A percentile compares a stretch with the other conserved stretches of the same genome.
phyloP scores from a whole-genome alignment of 2,797 vertebrate species.

The Dendrocincla fuliginosa region DNA sequence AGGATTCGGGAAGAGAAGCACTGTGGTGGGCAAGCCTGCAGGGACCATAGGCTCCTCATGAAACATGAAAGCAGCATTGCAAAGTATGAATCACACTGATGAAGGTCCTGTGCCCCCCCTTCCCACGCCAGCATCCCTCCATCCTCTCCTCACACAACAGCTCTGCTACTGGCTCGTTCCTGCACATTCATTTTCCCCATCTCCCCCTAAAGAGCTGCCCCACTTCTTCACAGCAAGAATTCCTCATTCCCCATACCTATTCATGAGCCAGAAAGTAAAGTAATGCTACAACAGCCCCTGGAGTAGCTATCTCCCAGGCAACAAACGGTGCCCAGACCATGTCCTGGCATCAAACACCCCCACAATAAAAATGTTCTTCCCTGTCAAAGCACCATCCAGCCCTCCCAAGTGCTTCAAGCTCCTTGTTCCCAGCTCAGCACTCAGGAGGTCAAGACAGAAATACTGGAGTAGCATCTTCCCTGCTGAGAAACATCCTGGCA shows the following conservation, averaged over 20 bases:
- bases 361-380: background rate
- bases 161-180: background rate
- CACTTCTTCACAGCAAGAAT: background rate
- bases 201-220: background rate
- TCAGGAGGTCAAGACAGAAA: slow-evolving; percentile 10
- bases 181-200: rapidly evolving
- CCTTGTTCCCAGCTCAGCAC: slow-evolving; percentile 10
- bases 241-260: rapidly evolving
- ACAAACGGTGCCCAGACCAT: background rate
- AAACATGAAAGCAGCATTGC: no score
- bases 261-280: background rate
- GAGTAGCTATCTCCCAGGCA: background rate
- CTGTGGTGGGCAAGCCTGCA: background rate
- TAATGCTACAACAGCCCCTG: background rate
- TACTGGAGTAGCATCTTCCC: background rate
- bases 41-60: background rate
- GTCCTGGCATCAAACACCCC: background rate
- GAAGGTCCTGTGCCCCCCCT: background rate
- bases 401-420: background rate
- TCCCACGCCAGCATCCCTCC: background rate
- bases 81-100: background rate
- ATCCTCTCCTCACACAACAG: background rate
- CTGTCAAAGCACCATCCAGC: background rate
- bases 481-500: slow-evolving; percentile 4
- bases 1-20: background rate